These are phyloP conservation scores for Drosophila paranaensis DNA, from an alignment of 2,888 invertebrate genomes.

Conservation along the genomic window DNA sequence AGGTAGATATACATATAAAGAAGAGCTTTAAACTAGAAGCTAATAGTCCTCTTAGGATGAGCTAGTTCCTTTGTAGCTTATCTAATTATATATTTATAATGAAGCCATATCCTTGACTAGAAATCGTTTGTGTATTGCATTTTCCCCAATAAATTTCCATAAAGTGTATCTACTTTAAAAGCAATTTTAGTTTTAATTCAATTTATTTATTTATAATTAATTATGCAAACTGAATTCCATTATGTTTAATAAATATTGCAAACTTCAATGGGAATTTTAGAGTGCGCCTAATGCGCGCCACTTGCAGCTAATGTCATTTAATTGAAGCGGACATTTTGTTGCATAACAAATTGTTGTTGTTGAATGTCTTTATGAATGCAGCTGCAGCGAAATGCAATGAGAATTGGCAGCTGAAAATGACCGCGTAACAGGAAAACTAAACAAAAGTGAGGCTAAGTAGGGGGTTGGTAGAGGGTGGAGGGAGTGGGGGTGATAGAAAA, in stretches of 20 bases:
- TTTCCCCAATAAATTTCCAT: too few species aligned
- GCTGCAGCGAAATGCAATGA: slow-evolving; percentile 25
- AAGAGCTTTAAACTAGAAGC: too few species aligned
- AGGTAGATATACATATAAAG: too few species aligned
- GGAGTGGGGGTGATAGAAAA: background rate
- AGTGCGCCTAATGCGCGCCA: background rate
- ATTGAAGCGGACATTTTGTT: slow-evolving; percentile 9
- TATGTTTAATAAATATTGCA: background rate
- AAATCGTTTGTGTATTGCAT: too few species aligned
- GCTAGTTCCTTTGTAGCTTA: too few species aligned
- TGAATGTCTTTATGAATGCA: slow-evolving; percentile 20
- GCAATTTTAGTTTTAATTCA: background rate
- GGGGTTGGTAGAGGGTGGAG: background rate
- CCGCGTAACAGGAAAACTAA: slow-evolving; percentile 47
- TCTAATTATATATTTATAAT: too few species aligned
- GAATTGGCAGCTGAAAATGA: slow-evolving; percentile 52
- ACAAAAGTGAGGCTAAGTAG: background rate
- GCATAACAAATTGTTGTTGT: slow-evolving; percentile 27
- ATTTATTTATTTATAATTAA: background rate
- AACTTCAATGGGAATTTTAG: background rate
- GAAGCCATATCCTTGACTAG: too few species aligned
- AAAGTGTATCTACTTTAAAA: too few species aligned
- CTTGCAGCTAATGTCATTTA: slow-evolving; percentile 12
- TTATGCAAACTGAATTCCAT: background rate
- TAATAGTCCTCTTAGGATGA: too few species aligned